Evolutionary conservation across 2,797 vertebrate species (phyloP).

Genomic region (Limnodromus scolopaceus): DNA sequence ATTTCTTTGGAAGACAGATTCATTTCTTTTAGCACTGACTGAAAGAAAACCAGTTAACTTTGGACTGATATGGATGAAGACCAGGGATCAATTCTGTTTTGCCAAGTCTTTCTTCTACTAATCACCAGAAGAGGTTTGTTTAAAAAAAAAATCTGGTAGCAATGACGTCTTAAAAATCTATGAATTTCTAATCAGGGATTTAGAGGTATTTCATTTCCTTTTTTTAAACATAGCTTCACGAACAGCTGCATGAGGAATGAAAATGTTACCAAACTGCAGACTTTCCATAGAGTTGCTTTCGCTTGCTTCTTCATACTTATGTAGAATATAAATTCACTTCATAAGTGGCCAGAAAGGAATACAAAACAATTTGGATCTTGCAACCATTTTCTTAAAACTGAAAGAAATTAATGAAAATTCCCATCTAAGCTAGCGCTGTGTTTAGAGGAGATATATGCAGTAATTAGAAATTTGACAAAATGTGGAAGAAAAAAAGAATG

Average conservation of each 20-base stretch:
- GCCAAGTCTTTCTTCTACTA: neutral
- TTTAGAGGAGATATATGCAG: neutral
- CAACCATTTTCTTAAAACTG: neutral
- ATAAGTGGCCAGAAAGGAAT: neutral
- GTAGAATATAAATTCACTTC: neutral
- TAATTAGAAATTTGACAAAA: neutral
- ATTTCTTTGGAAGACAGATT: neutral
- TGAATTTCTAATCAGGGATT: neutral
- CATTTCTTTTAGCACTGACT: neutral
- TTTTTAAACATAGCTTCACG: neutral
- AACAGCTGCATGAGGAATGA: neutral
- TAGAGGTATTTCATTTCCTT: neutral
- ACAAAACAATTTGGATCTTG: neutral
- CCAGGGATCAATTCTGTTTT: neutral
- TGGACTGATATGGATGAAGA: neutral
- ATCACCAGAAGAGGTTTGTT: neutral
- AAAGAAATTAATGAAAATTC: neutral
- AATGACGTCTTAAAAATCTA: neutral
- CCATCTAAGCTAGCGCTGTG: neutral
- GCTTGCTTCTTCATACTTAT: neutral
- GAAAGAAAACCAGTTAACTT: neutral
- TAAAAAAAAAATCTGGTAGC: neutral
- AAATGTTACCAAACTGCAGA: neutral
- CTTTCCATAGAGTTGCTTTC: neutral
- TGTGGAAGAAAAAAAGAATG: accelerated